A percentile compares a stretch with the other conserved stretches of the same genome.
Evolutionary conservation across 2,113 vertebrate species (phyloP).

Genomic region (Pygoscelis adeliae): DNA sequence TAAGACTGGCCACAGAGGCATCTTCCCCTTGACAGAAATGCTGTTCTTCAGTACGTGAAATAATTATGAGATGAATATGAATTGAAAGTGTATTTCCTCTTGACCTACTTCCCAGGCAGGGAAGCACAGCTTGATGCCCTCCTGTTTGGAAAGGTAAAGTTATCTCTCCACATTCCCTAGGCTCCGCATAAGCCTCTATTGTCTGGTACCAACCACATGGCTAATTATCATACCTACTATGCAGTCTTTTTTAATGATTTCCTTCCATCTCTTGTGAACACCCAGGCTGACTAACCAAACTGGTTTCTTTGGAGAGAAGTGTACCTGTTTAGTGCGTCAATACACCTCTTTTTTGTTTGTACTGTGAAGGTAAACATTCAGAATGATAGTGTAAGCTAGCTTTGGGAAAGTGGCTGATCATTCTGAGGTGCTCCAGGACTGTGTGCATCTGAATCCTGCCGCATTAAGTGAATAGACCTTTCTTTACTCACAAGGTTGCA

Average conservation of each 20-base stretch:
- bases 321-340: constrained; percentile 27
- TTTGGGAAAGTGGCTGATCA: background rate
- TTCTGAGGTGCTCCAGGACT: background rate
- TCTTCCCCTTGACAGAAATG: background rate
- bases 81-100: constrained; percentile 60
- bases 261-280: constrained; percentile 57
- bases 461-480: background rate
- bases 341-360: background rate
- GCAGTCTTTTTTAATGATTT: constrained; percentile 41
- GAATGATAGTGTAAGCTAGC: background rate
- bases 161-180: constrained; percentile 43
- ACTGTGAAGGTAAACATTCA: background rate
- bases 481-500: background rate
- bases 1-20: background rate
- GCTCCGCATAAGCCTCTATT: constrained; percentile 20
- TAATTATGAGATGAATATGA: constrained; percentile 64
- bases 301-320: constrained; percentile 35
- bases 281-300: constrained; percentile 56
- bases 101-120: constrained; percentile 67
- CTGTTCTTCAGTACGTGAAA: constrained; percentile 59
- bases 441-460: background rate
- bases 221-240: constrained; percentile 50
- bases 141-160: constrained; percentile 53
- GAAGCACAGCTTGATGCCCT: constrained; percentile 30
- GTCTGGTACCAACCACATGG: constrained; percentile 37